Percentiles rank a stretch among this genome's conserved stretches.
Conservation (phyloP, 2,888 invertebrate genomes). For the Panopea generosa region DNA sequence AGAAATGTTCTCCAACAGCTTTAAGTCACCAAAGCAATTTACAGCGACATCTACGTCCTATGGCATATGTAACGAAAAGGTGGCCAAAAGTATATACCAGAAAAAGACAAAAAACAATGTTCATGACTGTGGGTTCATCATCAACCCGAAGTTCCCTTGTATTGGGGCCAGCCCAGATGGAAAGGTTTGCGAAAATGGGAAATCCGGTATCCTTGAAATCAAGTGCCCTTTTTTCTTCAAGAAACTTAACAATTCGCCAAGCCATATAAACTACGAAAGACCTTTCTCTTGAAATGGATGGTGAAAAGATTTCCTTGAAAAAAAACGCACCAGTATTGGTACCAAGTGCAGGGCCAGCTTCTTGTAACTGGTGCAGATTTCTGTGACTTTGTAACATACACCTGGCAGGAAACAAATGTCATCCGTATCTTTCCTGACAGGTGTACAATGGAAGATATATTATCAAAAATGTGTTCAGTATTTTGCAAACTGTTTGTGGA, state of each 20-base stretch:
- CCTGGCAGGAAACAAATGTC: conserved; percentile 1
- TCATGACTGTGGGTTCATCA: conserved; percentile 51
- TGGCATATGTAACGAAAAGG: conserved; percentile 27
- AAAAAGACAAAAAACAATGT: conserved; percentile 42
- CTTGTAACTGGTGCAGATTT: conserved; percentile 11
- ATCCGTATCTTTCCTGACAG: conserved; percentile 9
- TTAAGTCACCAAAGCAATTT: conserved; percentile 12
- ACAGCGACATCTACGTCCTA: conserved; percentile 26
- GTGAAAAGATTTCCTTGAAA: conserved; percentile 6
- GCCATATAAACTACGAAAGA: neutral
- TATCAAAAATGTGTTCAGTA: conserved; percentile 8
- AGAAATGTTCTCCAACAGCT: neutral
- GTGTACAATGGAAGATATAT: conserved; percentile 6
- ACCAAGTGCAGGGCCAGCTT: conserved; percentile 24
- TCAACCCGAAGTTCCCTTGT: conserved; percentile 48
- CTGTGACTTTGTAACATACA: conserved; percentile 25
- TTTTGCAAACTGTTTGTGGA: too few relatives aligned
- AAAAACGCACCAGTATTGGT: conserved; percentile 19
- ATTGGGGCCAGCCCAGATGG: conserved; percentile 52
- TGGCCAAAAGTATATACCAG: conserved; percentile 24
- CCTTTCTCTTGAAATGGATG: conserved; percentile 3
- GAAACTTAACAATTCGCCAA: conserved; percentile 9
- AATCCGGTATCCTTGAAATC: conserved; percentile 40
- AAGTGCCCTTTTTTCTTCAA: conserved; percentile 49
- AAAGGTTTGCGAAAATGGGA: conserved; percentile 40